Base-by-base conservation (phyloP, 2,888 invertebrate genomes). In the Xylophagus ater region DNA sequence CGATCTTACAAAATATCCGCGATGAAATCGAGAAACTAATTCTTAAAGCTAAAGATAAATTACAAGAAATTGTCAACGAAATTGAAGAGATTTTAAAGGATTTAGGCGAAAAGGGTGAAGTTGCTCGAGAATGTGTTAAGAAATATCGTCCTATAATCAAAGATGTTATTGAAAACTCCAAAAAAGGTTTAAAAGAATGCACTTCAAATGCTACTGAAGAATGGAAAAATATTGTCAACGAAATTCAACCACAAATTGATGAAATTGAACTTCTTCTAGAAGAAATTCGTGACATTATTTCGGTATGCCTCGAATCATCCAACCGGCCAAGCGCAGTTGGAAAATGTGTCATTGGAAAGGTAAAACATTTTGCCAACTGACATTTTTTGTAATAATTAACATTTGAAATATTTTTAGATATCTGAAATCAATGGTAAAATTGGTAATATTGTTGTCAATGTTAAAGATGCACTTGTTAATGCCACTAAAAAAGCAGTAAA, bases 81-180 rank as follows among this genome's bases (percentile, higher is more conserved):
- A 18, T 28, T 18, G 3, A 23, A n/a, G n/a, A 23, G 15, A 31
- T 17, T 18, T 24, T 37, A 14, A 20, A 24, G 5, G 31, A 31
- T 23, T 24, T 30, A 12, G 31, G 30, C 2, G 17, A 37, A 30
- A 10, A 30, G 18, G 21, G 12, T 24, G 31, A 23, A 24, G 3
- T 5, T 23, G 31, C 37, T 4, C 3, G n/a, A 14, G 5, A 23
- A 31, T 37, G 37, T 17, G 31, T 31, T 10, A 31, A 37, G 10
- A 10, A 24, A 5, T 9, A 24, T 13, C 10, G 37, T 7, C 29
- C 31, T 17, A 18, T 14, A 14, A 6, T 37, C 4, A 12, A 31
- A 10, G 18, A 3, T 18, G 37, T 6, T 18, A 4, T 37, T 6
- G 10, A 18, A 4, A 4, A 23, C 12, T 15, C 23, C 4, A 3